Evolutionary conservation across 2,797 vertebrate genomes (phyloP).

Genomic region (Steatocranus sp.): DNA sequence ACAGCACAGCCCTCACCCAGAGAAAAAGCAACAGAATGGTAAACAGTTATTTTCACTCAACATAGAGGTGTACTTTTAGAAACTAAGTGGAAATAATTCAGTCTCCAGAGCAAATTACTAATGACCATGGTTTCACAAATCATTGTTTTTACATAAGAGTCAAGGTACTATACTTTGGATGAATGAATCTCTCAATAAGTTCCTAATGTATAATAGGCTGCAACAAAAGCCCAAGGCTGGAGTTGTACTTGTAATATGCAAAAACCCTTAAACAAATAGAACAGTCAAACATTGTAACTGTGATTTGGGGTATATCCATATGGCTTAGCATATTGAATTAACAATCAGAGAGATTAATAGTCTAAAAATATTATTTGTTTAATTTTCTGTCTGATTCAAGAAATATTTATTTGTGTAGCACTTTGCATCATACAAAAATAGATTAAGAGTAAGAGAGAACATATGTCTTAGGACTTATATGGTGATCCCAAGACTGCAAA

Average conservation of each 20-base stretch:
- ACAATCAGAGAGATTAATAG: neutral
- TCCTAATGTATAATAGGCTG: neutral
- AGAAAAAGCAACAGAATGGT: constrained; percentile 5
- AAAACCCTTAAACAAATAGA: neutral
- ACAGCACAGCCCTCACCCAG: neutral
- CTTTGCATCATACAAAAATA: neutral
- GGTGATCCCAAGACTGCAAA: neutral
- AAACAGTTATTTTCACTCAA: neutral
- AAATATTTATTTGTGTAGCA: neutral
- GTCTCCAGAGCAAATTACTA: neutral
- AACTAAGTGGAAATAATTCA: neutral
- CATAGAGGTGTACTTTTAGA: neutral
- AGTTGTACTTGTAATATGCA: neutral
- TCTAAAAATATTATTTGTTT: neutral
- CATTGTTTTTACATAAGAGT: neutral
- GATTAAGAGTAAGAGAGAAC: neutral
- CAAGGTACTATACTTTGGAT: neutral
- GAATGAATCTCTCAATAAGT: neutral
- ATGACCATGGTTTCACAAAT: neutral
- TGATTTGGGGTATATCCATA: neutral
- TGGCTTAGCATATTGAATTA: neutral
- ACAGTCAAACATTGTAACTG: neutral
- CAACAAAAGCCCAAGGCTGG: neutral
- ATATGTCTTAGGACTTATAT: neutral
- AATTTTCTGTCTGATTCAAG: neutral